Evolutionary conservation across 2,797 vertebrate species (phyloP).

Genomic region (Dendrocincla tyrannina): DNA sequence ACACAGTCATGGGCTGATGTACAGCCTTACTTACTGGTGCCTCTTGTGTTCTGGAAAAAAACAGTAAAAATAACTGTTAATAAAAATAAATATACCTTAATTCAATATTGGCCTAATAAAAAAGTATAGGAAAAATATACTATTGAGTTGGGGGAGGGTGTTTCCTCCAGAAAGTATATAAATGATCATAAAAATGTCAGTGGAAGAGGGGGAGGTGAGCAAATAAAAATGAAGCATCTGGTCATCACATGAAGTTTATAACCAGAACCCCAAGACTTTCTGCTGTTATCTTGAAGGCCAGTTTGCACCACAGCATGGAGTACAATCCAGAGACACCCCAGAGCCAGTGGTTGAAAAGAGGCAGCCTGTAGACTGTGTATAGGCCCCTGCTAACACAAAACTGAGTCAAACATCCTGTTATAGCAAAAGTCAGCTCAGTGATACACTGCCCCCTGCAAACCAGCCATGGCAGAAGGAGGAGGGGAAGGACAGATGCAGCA

Average conservation of each 20-base stretch:
- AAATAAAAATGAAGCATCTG: conserved; percentile 25
- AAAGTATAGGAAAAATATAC: conserved; percentile 16
- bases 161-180: not conserved
- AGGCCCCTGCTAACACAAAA: not conserved
- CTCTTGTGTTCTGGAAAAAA: conserved; percentile 1
- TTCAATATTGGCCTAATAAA: conserved; percentile 28
- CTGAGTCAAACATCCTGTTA: not conserved
- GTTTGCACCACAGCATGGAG: not conserved
- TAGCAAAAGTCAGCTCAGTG: not conserved
- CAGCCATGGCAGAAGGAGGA: not conserved
- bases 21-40: not conserved
- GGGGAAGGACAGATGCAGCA: not conserved
- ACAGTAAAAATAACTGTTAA: conserved; percentile 24
- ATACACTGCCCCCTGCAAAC: not conserved
- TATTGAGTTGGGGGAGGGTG: not conserved
- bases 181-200: conserved; percentile 19
- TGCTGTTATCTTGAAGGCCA: not conserved
- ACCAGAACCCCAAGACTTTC: not conserved
- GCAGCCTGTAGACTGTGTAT: not conserved
- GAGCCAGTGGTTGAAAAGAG: not conserved
- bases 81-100: conserved; percentile 50
- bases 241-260: not conserved
- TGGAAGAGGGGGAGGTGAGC: not conserved
- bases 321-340: not conserved
- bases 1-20: not conserved